Conservation (phyloP, 1,140 invertebrate genomes). For the Steinernema khuongi region DNA sequence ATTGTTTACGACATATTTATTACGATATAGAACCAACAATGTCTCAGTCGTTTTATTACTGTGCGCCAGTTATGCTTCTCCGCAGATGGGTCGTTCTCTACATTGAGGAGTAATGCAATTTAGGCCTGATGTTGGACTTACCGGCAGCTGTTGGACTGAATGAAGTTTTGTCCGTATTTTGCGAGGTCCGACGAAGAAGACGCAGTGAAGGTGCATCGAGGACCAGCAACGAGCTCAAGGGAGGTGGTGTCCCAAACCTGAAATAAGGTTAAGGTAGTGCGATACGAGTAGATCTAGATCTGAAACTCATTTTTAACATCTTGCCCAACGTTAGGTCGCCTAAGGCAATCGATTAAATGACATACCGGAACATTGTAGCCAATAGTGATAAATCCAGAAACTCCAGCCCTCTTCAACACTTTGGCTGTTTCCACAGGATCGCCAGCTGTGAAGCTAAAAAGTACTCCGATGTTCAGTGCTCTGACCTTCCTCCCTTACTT, state of each 20-base stretch:
- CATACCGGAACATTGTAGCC: not conserved
- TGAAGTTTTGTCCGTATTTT: conserved; percentile 1
- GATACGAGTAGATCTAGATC: not conserved
- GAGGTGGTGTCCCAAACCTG: not conserved
- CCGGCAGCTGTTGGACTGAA: conserved; percentile 9
- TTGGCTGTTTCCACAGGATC: too few species aligned
- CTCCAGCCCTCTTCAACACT: not conserved
- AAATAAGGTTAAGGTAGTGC: not conserved
- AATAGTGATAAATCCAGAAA: not conserved
- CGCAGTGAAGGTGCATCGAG: not conserved
- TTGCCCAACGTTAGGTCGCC: too few species aligned
- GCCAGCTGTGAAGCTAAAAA: not conserved
- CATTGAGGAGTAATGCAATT: too few species aligned
- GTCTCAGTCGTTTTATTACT: too few species aligned
- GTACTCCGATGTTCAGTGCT: not conserved
- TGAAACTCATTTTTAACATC: too few species aligned
- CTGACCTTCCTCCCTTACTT: conserved; percentile 16
- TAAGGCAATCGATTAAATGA: too few species aligned
- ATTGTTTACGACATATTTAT: too few species aligned
- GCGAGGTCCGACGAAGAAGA: not conserved
- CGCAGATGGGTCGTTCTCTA: too few species aligned
- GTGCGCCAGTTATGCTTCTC: too few species aligned
- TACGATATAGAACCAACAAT: too few species aligned
- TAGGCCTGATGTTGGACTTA: not conserved
- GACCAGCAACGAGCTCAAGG: not conserved